A percentile compares a stretch with the other conserved stretches of the same genome.
These are phyloP conservation scores for Enteromius argenteus DNA, from an alignment of 2,797 vertebrate species.

Conservation along the genomic window DNA sequence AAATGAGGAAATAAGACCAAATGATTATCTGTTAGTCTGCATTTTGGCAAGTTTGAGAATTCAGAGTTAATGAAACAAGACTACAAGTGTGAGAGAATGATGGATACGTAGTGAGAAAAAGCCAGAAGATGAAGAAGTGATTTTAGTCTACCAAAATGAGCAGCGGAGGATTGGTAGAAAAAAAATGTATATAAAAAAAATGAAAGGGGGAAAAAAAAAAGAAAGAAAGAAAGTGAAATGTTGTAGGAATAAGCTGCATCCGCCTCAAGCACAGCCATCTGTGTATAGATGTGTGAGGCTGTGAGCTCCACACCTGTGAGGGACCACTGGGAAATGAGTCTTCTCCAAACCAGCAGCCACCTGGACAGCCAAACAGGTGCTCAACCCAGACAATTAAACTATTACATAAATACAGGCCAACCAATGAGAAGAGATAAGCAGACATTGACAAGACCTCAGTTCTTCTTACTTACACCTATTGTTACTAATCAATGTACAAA, in stretches of 20 bases:
- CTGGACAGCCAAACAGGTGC: conserved; percentile 80
- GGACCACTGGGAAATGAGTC: conserved; percentile 74
- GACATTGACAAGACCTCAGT: conserved; percentile 58
- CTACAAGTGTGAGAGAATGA: conserved; percentile 54
- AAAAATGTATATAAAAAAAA: conserved; percentile 46
- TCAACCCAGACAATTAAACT: conserved; percentile 80
- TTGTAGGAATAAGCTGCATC: conserved; percentile 51
- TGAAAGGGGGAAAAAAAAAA: conserved; percentile 56
- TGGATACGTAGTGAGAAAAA: conserved; percentile 56
- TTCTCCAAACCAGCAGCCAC: conserved; percentile 74
- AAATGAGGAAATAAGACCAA: conserved; percentile 69
- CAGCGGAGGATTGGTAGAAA: conserved; percentile 38
- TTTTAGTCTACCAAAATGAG: conserved; percentile 55
- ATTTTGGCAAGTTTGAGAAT: conserved; percentile 66
- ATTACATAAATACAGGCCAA: conserved; percentile 80
- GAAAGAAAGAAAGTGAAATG: conserved; percentile 37
- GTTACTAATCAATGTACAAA: neutral
- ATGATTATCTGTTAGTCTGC: conserved; percentile 68
- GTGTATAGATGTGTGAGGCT: conserved; percentile 73
- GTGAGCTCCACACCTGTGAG: conserved; percentile 79
- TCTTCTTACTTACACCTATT: neutral
- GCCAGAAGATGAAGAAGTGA: conserved; percentile 63
- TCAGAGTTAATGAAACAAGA: conserved; percentile 71
- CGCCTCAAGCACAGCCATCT: conserved; percentile 78
- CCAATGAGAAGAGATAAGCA: conserved; percentile 78